Conservation (phyloP, 1,140 invertebrate species). For the Euura lappo region DNA sequence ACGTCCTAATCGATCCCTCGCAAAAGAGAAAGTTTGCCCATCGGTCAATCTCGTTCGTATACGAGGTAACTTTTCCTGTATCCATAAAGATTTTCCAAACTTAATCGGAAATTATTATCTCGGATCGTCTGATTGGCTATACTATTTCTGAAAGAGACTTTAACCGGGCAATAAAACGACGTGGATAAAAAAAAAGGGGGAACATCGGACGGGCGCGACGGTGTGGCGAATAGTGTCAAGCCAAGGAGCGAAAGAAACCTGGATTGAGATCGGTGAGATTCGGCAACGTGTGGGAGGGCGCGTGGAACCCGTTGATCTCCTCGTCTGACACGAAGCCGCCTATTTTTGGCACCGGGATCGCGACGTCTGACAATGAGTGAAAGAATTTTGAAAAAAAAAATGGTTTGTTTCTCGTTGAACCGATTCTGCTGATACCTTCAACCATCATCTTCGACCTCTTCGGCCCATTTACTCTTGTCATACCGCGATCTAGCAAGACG, state of each 20-base stretch:
- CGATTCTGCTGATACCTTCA: too few species aligned
- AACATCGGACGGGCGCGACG: not conserved
- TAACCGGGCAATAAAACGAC: not conserved
- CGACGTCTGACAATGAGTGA: too few species aligned
- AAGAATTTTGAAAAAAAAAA: too few species aligned
- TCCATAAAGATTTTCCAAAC: too few species aligned
- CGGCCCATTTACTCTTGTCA: too few species aligned
- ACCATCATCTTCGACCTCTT: too few species aligned
- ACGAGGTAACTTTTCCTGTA: too few species aligned
- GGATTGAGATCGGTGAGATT: constrained; percentile 1
- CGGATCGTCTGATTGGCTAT: too few species aligned
- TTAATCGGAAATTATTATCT: too few species aligned
- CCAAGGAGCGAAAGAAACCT: not conserved
- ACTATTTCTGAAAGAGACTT: not conserved
- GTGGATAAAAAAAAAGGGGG: not conserved
- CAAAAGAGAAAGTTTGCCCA: not conserved
- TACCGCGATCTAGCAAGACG: too few species aligned
- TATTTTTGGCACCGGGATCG: not conserved
- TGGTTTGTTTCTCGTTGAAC: too few species aligned
- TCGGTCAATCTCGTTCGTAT: not conserved
- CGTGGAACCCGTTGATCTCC: not conserved
- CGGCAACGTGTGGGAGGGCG: not conserved
- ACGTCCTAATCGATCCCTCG: not conserved
- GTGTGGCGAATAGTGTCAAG: not conserved
- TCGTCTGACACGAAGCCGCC: not conserved